Conservation (phyloP, 2,113 vertebrate species). For the Triplophysa rosa region DNA sequence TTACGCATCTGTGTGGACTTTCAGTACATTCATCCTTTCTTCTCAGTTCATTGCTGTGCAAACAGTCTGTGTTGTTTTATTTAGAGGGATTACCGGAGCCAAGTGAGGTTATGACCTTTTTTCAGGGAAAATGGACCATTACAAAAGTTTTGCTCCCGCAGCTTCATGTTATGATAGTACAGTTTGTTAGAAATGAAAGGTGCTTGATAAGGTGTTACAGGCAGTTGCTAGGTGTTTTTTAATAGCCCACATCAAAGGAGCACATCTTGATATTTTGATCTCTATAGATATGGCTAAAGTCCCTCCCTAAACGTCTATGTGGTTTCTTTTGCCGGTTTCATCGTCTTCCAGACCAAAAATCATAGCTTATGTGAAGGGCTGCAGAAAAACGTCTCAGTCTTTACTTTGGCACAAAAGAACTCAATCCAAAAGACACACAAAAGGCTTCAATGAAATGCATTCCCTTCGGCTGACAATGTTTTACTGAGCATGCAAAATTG, state of each 20-base stretch:
- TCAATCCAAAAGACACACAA: not conserved
- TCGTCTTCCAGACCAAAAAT: no score
- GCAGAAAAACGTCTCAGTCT: not conserved
- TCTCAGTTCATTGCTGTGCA: constrained; percentile 25
- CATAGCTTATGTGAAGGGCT: not conserved
- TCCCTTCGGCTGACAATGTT: constrained; percentile 1
- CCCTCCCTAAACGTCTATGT: no score
- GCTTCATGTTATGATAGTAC: not conserved
- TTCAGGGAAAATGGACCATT: not conserved
- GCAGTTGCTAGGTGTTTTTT: not conserved
- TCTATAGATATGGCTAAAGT: not conserved
- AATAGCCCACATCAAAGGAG: not conserved
- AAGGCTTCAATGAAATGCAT: not conserved
- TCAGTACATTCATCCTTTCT: not conserved
- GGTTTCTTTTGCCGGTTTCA: not conserved
- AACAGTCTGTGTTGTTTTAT: constrained; percentile 15
- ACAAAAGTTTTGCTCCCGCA: not conserved
- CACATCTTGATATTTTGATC: not conserved
- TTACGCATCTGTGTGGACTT: constrained; percentile 12
- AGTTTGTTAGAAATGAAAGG: no score
- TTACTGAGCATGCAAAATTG: constrained; percentile 7
- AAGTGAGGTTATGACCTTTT: constrained; percentile 8
- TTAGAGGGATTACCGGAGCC: constrained; percentile 31
- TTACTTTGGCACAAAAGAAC: not conserved
- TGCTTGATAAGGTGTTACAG: not conserved